Evolutionary conservation across 92 coral and sea anemone species (phyloP), one percentile per base, ranked within the genome.

Genomic region (Zoanthus gigantus): DNA sequence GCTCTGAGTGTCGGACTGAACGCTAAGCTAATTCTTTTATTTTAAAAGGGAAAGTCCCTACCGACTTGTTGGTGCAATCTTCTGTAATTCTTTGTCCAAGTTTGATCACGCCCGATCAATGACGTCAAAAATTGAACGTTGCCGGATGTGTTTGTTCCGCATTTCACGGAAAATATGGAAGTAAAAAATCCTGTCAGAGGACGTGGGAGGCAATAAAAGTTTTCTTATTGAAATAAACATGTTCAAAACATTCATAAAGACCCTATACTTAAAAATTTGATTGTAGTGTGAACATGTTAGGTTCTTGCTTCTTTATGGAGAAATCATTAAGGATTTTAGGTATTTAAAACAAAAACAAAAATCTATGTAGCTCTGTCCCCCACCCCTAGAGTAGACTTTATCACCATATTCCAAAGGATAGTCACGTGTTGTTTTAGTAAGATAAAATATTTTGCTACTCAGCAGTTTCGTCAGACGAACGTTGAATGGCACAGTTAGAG

Each of bases 401-500:
- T 0, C n/a, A 11, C 50, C 46, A 11, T 47, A 28, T 30, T 45
- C 18, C 31, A 44, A 81, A 79, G 84, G 85, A 81, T 15, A 46
- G 52, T 81, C 85, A 81, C 85, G 75, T 81, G 85, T 53, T 30
- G 28, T 60, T 37, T 37, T 17, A 31, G 18, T 0, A 17, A 4
- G 18, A 11, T 50, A n/a, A 63, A 66, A 81, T 23, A 42, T 0
- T 2, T 10, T 23, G 37, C 44, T 6, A 44, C 56, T 65, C 85
- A 81, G 85, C 75, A 65, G 37, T 66, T 81, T 81, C 85, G 71
- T 81, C 75, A 81, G 85, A 65, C 75, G 9, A 34, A 81, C 85
- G 75, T 81, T 81, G 17, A 37, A 81, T 6, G 28, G 66, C 42
- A 37, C 3, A 37, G 18, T 58, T 18, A 61, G 61, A 28, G 61